phyloP scores from a whole-genome alignment of 2,797 vertebrate genomes.

The Rhynchotus rufescens region DNA sequence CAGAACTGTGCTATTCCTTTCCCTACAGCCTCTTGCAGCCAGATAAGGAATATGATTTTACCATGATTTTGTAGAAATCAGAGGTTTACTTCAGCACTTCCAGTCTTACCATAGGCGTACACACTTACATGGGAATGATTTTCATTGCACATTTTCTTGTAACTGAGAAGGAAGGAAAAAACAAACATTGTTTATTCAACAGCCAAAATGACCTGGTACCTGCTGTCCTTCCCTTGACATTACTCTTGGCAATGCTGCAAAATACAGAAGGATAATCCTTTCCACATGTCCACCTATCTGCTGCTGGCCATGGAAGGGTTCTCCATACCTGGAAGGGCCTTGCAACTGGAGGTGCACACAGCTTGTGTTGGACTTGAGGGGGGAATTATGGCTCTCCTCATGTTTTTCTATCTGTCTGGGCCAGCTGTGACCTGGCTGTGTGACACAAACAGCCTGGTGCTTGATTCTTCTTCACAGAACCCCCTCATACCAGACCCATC shows the following conservation, averaged over 20 bases:
- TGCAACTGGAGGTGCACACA: not conserved
- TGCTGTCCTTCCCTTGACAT: constrained; percentile 4
- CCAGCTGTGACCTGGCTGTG: not conserved
- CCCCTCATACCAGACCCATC: not conserved
- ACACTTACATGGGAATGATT: not conserved
- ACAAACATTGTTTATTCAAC: not conserved
- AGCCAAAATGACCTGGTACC: not conserved
- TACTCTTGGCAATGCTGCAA: not conserved
- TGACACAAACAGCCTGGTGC: not conserved
- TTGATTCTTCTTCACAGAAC: not conserved
- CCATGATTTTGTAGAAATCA: not conserved
- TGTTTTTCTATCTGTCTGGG: not conserved
- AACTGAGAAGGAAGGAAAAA: not conserved
- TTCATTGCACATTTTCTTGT: not conserved
- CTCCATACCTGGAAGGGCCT: not conserved
- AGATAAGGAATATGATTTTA: not conserved
- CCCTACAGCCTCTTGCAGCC: not conserved
- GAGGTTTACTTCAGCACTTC: not conserved
- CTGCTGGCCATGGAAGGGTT: not conserved
- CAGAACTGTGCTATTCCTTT: not conserved
- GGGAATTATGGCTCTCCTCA: not conserved
- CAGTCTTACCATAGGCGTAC: not conserved
- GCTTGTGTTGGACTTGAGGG: not conserved
- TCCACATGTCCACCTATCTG: not conserved
- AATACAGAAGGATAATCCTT: not conserved